Evolutionary conservation across 2,113 vertebrate species (phyloP), one percentile per base, ranked within the genome.

Genomic region (Tamias sibiricus): DNA sequence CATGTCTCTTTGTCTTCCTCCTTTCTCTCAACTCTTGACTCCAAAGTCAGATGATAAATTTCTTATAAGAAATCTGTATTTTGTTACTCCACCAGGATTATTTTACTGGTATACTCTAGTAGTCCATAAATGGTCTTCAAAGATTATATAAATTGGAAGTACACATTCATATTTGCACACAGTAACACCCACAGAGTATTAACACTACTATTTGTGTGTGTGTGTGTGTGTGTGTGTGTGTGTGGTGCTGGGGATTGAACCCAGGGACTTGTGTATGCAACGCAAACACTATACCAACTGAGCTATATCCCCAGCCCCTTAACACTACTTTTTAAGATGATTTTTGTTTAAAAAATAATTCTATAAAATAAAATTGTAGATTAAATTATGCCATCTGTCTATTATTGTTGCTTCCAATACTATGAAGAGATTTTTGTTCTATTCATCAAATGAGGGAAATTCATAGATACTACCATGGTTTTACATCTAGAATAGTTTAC

Each of bases 1-100:
- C 0, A 28, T 47, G 0, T 72, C 22, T 11, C 13, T 47, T 79
- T 74, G 42, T 24, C 30, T 49, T n/a, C 3, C 2, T 6, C 14
- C 13, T 35, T 37, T 20, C 22, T 13, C 17, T 47, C 52, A 75
- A 17, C 62, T 17, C 42, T 44, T 47, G 4, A 22, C 40, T 35
- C 20, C 6, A 2, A 84, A 64, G 8, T n/a, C 57, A 13, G 1
- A 13, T 72, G 3, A 35, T 59, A 49, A 2, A 59, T 35, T 71
- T 72, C 26, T 26, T 37, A 35, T 2, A 32, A 9, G 10, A 84
- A 49, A 62, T 74, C 8, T 83, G 2, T 30, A 64, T 49, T 59
- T 59, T 64, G 64, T 62, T 84, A 74, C 37, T 20, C 2, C 7
- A 35, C 6, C 32, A 64, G 6, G n/a, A 49, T 68, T 54, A 35